Base-by-base conservation (phyloP, 2,888 invertebrate genomes). In the Acanthopleura granulata region DNA sequence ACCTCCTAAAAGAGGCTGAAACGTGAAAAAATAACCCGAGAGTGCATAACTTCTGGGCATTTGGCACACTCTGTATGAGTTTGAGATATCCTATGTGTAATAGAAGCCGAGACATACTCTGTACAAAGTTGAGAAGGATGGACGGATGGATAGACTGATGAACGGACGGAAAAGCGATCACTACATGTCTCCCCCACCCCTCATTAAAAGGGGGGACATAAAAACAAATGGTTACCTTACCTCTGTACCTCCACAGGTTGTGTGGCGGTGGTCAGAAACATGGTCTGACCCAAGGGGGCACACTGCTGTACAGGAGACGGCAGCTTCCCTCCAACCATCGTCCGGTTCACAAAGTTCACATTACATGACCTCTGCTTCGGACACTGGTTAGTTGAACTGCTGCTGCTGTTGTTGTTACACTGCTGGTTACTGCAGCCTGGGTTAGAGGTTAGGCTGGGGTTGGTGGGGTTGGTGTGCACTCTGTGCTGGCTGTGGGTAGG, bases 251-350 rank as follows among this genome's bases (percentile, higher is more conserved):
- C 87, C 49, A 85, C 80, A 76, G 22, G 66, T 25, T 87, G 86
- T 62, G 84, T 80, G 62, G 82, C 83, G 30, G 86, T 78, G 76
- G 86, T 86, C 14, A 88, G 81, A 62, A 87, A 80, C n/a, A 88
- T 84, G 50, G 86, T 86, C 78, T 87, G 87, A 22, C 84, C 85
- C 15, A 88, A 77, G 66, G 83, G 83, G 15, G 85, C 79, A 30
- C 83, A 81, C 72, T 82, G 83, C 73, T 83, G 83, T n/a, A 85
- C 85, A 16, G 86, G 87, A 9, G 87, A 87, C 62, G 86, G 74
- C 79, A 87, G 87, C 66, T 82, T 84, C 73, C 84, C 78, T 72
- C 79, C 78, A 1, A 83, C 25, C 66, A 66, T 16, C 6, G 66
- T 9, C 9, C 66, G 66, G 25, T 22, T 66, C 29, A 66, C 66